phyloP scores from a whole-genome alignment of 2,113 vertebrate genomes.

The Uria aalge region DNA sequence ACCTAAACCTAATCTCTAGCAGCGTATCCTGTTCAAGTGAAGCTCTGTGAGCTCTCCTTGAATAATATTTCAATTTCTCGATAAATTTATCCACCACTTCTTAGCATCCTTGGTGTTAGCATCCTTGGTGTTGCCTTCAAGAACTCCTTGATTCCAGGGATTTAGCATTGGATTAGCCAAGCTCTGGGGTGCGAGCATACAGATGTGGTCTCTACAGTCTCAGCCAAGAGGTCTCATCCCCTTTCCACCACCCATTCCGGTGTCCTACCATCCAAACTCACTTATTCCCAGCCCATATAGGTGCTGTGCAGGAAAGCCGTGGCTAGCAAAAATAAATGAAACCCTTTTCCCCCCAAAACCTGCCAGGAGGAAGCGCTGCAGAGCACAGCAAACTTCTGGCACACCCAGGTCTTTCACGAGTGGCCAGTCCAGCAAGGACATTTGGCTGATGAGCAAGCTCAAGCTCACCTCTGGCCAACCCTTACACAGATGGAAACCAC shows the following conservation, averaged over 20 bases:
- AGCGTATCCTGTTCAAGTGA: not conserved
- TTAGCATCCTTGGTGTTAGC: not conserved
- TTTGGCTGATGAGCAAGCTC: not conserved
- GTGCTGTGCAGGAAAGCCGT: not conserved
- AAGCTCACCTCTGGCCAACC: slow-evolving; percentile 70
- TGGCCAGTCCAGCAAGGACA: not conserved
- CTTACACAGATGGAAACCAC: slow-evolving; percentile 57
- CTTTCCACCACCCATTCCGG: not conserved
- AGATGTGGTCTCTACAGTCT: not conserved
- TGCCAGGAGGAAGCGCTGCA: not conserved
- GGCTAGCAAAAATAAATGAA: not conserved
- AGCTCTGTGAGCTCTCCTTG: not conserved
- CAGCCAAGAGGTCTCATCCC: not conserved
- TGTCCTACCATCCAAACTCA: not conserved
- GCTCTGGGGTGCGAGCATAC: not conserved
- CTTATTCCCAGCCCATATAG: not conserved
- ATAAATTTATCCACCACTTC: not conserved
- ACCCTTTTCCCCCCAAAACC: not conserved
- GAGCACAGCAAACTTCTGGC: not conserved
- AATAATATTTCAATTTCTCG: not conserved
- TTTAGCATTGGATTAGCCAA: not conserved
- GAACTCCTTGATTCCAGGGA: not conserved
- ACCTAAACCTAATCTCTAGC: not conserved
- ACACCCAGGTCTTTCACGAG: not conserved
- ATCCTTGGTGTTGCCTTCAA: not conserved